phyloP scores from a whole-genome alignment of 2,113 vertebrate species.

The Fukomys damarensis region DNA sequence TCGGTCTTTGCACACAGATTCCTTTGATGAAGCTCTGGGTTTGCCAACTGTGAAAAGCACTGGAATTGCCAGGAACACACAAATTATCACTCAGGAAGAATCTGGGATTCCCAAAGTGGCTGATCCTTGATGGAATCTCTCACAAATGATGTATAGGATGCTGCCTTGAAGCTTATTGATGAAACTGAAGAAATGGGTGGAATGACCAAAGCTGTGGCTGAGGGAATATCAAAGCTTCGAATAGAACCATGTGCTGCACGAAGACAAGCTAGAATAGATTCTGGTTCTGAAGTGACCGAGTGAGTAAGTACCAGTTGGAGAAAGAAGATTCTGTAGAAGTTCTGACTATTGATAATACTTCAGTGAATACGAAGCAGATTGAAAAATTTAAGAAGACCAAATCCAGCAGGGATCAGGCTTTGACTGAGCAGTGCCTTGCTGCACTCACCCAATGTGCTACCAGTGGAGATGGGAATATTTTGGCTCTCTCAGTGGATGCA shows the following conservation, averaged over 20 bases:
- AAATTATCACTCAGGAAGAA: constrained; percentile 99
- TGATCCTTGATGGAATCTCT: constrained; percentile 98
- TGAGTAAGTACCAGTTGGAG: constrained; percentile 97
- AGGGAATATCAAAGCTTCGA: constrained; percentile 97
- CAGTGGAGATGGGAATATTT: constrained; percentile 93
- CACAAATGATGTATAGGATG: constrained; percentile 93
- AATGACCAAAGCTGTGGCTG: constrained; percentile 97
- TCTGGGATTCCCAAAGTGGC: constrained; percentile 99
- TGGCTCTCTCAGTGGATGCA: constrained; percentile 94
- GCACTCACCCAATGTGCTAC: constrained; percentile 93
- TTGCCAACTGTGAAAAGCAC: constrained; percentile 98
- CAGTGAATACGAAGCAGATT: constrained; percentile 94
- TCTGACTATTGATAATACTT: constrained; percentile 95
- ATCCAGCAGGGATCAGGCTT: constrained; percentile 88
- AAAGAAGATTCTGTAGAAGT: constrained; percentile 97
- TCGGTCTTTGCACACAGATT: constrained; percentile 98
- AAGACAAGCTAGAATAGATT: constrained; percentile 98
- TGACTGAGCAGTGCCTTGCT: constrained; percentile 87
- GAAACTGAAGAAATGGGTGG: constrained; percentile 98
- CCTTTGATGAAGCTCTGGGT: constrained; percentile 96
- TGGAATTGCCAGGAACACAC: constrained; percentile 97
- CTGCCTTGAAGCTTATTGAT: constrained; percentile 94
- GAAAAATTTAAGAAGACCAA: constrained; percentile 96
- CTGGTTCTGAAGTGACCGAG: constrained; percentile 96
- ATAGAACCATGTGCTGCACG: constrained; percentile 99